phyloP scores from a whole-genome alignment of 92 coral and sea anemone genomes.

The Porites evermanni region DNA sequence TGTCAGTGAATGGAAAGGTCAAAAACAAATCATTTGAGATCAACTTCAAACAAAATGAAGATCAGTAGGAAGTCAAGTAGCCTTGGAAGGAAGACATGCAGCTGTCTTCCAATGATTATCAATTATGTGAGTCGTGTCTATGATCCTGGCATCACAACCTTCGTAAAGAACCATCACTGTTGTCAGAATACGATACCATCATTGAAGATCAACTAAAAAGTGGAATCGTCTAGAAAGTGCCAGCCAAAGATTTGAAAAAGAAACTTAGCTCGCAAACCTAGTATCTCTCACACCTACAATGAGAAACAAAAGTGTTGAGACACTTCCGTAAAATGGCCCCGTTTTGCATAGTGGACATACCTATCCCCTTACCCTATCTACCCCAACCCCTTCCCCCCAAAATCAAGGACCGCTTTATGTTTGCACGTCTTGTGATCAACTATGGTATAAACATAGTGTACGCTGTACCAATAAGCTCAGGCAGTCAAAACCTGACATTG shows the following conservation, averaged over 20 bases:
- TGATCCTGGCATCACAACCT: constrained; percentile 60
- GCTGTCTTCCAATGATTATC: constrained; percentile 44
- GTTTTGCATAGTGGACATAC: too few species aligned
- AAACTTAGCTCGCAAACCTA: not conserved
- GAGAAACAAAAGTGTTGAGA: too few species aligned
- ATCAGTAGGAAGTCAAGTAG: constrained; percentile 63
- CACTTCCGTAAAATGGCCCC: too few species aligned
- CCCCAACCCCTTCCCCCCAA: too few species aligned
- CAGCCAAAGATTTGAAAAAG: constrained; percentile 26
- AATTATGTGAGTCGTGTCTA: constrained; percentile 60
- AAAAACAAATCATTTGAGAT: constrained; percentile 15
- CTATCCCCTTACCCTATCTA: too few species aligned
- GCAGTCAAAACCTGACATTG: too few species aligned
- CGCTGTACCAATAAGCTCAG: too few species aligned
- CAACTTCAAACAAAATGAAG: constrained; percentile 41
- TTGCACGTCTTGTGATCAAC: too few species aligned
- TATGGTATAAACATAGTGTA: too few species aligned
- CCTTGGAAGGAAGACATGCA: constrained; percentile 69
- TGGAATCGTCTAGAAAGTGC: constrained; percentile 65
- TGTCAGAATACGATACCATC: constrained; percentile 57
- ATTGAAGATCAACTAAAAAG: constrained; percentile 66
- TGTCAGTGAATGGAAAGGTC: not conserved
- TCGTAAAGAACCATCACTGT: constrained; percentile 52
- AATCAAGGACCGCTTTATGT: too few species aligned
- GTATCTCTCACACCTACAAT: constrained; percentile 26